Percentiles rank a stretch among this genome's conserved stretches.
These are phyloP conservation scores for Plectropomus leopardus DNA, from an alignment of 2,113 vertebrate genomes.

Conservation along the genomic window DNA sequence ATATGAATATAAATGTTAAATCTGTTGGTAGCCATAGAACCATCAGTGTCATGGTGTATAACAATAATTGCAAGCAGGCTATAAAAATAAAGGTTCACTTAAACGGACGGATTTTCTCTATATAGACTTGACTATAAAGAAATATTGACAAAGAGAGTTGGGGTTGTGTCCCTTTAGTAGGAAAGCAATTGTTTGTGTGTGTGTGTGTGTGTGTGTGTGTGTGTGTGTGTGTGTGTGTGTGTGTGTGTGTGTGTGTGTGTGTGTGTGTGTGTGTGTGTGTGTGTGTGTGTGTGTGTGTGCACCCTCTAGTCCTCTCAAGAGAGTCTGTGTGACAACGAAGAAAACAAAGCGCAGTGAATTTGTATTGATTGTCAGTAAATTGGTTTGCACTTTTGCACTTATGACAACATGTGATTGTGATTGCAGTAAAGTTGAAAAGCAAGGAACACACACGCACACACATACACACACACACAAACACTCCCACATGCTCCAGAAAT, in stretches of 20 bases:
- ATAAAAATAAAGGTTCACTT: not conserved
- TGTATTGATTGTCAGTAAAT: conserved; percentile 53
- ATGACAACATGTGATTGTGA: conserved; percentile 34
- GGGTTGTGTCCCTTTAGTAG: not conserved
- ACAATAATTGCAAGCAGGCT: not conserved
- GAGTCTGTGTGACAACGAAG: conserved; percentile 7
- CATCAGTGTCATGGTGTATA: too few species aligned
- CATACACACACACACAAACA: conserved; percentile 7
- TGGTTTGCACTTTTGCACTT: conserved; percentile 49
- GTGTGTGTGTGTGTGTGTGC: not conserved
- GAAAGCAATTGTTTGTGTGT: not conserved
- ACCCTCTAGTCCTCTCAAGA: not conserved
- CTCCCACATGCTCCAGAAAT: not conserved
- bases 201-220: not conserved
- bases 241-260: not conserved
- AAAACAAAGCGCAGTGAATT: conserved; percentile 29
- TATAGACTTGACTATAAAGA: not conserved
- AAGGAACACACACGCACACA: conserved; percentile 5
- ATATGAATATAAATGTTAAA: not conserved
- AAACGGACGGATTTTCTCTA: not conserved
- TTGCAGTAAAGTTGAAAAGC: not conserved
- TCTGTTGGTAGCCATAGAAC: not conserved
- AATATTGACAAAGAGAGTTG: not conserved
- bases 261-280: not conserved
- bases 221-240: not conserved